Percentiles rank a stretch among this genome's conserved stretches.
phyloP scores from a whole-genome alignment of 1,140 invertebrate species.

The Lepidotrigona ventralis region DNA sequence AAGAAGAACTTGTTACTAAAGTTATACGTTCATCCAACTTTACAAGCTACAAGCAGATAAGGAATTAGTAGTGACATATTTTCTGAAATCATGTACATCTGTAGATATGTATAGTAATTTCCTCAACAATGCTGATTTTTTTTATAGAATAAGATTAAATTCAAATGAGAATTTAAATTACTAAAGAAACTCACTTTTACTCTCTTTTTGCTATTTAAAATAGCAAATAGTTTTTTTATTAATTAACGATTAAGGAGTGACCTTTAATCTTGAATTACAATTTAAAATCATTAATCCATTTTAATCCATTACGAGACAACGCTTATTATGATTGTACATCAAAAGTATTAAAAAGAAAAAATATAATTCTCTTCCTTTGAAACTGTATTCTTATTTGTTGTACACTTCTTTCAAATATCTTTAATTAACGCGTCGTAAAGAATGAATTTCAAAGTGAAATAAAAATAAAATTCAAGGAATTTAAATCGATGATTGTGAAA shows the following conservation, averaged over 20 bases:
- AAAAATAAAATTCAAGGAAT: neutral
- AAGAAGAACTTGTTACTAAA: slow-evolving; percentile 13
- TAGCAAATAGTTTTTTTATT: neutral
- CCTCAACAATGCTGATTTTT: neutral
- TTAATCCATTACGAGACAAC: neutral
- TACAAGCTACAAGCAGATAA: neutral
- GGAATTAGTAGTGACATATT: slow-evolving; percentile 4
- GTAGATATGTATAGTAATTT: too few relatives aligned
- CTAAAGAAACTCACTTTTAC: neutral
- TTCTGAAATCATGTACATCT: too few relatives aligned
- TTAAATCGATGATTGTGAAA: neutral
- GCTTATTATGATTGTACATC: neutral
- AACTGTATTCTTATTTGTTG: neutral
- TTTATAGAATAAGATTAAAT: neutral
- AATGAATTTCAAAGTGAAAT: neutral
- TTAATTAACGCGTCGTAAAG: neutral
- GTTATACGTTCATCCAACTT: slow-evolving; percentile 14
- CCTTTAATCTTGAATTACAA: neutral
- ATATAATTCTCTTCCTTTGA: neutral
- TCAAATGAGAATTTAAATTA: neutral
- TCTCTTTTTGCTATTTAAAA: neutral
- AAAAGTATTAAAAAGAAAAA: neutral
- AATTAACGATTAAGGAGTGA: neutral
- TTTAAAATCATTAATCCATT: neutral
- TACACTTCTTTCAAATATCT: neutral